phyloP scores from a whole-genome alignment of 1,140 invertebrate species.

The Diachasma alloeum region DNA sequence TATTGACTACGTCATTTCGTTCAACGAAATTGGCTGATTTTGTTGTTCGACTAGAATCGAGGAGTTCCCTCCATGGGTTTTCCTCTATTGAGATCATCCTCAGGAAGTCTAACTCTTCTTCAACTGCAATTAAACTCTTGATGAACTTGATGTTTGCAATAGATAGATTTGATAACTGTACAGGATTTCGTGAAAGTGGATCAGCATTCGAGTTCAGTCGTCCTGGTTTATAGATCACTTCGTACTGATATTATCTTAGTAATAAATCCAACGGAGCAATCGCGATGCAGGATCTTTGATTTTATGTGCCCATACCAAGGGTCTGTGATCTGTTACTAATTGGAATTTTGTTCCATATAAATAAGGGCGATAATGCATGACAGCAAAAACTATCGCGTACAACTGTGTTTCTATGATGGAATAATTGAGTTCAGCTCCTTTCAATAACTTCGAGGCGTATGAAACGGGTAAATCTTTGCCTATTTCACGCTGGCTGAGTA shows the following conservation, averaged over 20 bases:
- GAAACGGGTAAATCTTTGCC: conserved; percentile 44
- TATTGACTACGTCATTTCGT: too few species aligned
- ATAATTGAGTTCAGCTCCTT: conserved; percentile 57
- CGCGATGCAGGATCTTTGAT: not conserved
- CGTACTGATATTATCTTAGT: not conserved
- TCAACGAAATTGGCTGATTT: too few species aligned
- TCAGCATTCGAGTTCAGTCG: not conserved
- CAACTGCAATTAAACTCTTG: not conserved
- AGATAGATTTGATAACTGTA: not conserved
- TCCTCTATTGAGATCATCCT: too few species aligned
- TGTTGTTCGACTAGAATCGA: too few species aligned
- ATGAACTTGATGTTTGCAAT: not conserved
- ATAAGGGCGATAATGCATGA: not conserved
- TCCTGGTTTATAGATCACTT: not conserved
- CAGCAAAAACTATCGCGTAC: not conserved
- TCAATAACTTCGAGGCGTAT: too few species aligned
- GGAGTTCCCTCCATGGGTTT: too few species aligned
- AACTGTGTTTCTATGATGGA: conserved; percentile 52
- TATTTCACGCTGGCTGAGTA: conserved; percentile 33
- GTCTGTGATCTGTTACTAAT: conserved; percentile 2
- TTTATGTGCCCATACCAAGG: not conserved
- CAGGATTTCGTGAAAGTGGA: not conserved
- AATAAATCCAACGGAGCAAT: too few species aligned
- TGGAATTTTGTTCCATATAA: too few species aligned
- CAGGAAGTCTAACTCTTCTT: not conserved